Evolutionary conservation across 1,140 invertebrate species (phyloP), one percentile per base, ranked within the genome.

Genomic region (Drosophila ironensis): DNA sequence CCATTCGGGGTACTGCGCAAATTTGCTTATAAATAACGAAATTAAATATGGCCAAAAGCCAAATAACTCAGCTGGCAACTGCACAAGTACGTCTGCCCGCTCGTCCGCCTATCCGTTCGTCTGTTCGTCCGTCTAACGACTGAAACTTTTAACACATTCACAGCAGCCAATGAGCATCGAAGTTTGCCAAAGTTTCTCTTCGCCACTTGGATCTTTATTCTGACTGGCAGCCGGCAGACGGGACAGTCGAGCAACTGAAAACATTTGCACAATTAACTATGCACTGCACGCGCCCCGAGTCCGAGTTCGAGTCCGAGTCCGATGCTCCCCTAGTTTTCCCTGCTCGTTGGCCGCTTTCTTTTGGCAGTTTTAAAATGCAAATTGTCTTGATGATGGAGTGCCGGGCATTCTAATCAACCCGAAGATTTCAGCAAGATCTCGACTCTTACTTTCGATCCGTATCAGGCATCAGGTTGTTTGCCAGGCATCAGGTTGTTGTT

Each of bases 1-100:
- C n/a, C n/a, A n/a, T n/a, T n/a, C 28, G 25, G 48, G 48, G 19
- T 22, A 45, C 9, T 57, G 57, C 61, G 33, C 41, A 82, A 84
- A 82, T 82, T 82, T 82, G 78, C 78, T 84, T 82, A 82, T 82
- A 82, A 86, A 84, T 84, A 82, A 84, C 78, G 73, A 82, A 82
- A 82, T 82, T 82, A 82, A 82, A 82, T 84, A 71, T 84, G 78
- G 78, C 78, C 73, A 84, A 67, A 76, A 82, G 78, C 78, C 42
- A 61, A 71, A 61, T 52, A 67, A 53, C 63, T 67, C 42, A 63
- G 38, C 41, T 56, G 51, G 46, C 48, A 8, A 30, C 51, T 46
- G 20, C 25, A n/a, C n/a, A n/a, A n/a, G n/a, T n/a, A n/a, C n/a
- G n/a, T n/a, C n/a, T n/a, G n/a, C n/a, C n/a, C n/a, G n/a, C n/a